Evolutionary conservation across 2,113 vertebrate species (phyloP).

Genomic region (Myrmecophaga tridactyla): DNA sequence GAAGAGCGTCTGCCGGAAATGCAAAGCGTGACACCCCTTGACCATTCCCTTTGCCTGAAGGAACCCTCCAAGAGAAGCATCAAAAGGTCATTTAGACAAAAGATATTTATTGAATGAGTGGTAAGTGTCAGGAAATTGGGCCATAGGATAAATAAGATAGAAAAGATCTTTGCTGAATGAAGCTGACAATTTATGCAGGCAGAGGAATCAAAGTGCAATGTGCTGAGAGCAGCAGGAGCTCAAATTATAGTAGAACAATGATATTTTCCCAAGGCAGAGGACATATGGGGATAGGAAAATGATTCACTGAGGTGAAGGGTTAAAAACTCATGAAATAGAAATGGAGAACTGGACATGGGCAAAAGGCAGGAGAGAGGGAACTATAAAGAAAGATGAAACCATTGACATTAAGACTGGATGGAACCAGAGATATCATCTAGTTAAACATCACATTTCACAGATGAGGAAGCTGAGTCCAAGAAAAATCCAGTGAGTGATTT

Average conservation of each 20-base stretch:
- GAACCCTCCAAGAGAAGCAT: neutral
- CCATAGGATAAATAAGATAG: neutral
- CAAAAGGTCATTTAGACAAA: neutral
- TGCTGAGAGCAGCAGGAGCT: neutral
- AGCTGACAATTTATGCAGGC: neutral
- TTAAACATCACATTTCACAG: too few species aligned
- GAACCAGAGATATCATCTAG: neutral
- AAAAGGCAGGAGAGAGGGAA: neutral
- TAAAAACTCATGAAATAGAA: neutral
- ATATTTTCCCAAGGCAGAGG: neutral
- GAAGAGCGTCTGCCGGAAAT: neutral
- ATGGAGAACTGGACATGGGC: neutral
- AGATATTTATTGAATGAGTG: neutral
- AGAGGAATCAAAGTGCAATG: neutral
- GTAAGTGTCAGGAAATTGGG: neutral
- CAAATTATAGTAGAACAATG: rapidly evolving
- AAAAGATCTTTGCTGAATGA: neutral
- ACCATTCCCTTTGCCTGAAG: neutral
- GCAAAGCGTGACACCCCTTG: neutral
- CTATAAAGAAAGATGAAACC: neutral
- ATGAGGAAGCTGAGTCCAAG: neutral
- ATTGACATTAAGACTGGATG: neutral
- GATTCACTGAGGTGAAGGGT: neutral
- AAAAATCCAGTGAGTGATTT: neutral
- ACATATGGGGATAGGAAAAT: neutral